Evolutionary conservation across 2,888 invertebrate species (phyloP).

Genomic region (Tromatobia lineatoria): DNA sequence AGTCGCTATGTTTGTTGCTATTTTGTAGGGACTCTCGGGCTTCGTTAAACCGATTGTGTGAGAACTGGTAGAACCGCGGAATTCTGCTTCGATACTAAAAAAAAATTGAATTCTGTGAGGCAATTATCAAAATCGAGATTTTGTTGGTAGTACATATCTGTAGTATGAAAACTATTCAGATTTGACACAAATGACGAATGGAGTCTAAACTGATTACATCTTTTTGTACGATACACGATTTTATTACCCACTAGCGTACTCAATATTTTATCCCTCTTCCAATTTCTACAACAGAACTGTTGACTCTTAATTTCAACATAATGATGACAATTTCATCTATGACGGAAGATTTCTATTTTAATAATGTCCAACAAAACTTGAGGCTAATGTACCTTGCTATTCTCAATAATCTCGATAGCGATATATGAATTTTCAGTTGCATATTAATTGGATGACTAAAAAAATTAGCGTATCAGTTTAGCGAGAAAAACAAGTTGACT

Average conservation of each 20-base stretch:
- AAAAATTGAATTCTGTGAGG: not conserved
- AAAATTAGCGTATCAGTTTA: not conserved
- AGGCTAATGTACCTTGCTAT: not conserved
- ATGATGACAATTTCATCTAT: not conserved
- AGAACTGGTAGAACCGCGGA: not conserved
- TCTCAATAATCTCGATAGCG: not conserved
- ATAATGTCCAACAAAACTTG: not conserved
- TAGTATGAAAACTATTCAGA: not conserved
- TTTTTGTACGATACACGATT: too few species aligned
- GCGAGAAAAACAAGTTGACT: not conserved
- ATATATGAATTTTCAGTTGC: not conserved
- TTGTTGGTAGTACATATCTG: not conserved
- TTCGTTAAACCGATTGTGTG: slow-evolving; percentile 18
- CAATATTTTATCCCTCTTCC: not conserved
- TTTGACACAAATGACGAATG: not conserved
- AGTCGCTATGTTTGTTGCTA: slow-evolving; percentile 38
- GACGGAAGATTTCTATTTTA: not conserved
- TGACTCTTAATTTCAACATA: too few species aligned
- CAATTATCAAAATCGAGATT: not conserved
- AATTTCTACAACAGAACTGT: not conserved
- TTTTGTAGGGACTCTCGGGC: slow-evolving; percentile 36
- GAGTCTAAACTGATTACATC: too few species aligned
- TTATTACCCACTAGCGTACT: too few species aligned
- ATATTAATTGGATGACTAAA: not conserved
- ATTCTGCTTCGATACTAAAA: not conserved